Evolutionary conservation across 2,113 vertebrate genomes (phyloP).

Genomic region (Casuarius casuarius): DNA sequence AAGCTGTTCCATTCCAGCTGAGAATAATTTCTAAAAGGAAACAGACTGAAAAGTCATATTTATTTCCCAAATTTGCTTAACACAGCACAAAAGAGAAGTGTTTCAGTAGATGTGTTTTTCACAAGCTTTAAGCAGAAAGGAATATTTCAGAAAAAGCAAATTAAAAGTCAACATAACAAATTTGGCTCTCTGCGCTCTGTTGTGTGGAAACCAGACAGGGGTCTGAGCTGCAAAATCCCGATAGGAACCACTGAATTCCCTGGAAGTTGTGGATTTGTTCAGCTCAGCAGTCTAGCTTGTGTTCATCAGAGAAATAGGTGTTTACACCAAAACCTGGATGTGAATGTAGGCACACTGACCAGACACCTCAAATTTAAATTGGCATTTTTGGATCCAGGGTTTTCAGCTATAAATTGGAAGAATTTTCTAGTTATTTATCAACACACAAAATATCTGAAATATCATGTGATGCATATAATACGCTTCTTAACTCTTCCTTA

Average conservation of each 20-base stretch:
- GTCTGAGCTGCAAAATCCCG: background rate
- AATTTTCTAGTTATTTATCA: background rate
- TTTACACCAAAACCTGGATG: background rate
- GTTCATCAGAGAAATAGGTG: background rate
- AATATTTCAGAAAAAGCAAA: background rate
- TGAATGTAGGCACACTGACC: rapidly evolving
- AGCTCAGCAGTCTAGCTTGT: background rate
- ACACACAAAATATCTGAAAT: too few relatives aligned
- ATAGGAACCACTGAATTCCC: background rate
- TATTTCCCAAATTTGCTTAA: background rate
- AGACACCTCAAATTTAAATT: background rate
- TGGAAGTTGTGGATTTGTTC: background rate
- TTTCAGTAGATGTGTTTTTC: background rate
- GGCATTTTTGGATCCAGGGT: background rate
- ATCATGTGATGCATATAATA: too few relatives aligned
- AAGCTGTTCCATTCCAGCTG: background rate
- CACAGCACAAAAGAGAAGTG: background rate
- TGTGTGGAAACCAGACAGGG: background rate
- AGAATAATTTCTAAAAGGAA: background rate
- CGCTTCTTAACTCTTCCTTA: background rate
- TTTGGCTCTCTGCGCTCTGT: background rate
- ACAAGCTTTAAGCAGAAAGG: background rate
- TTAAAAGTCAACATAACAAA: background rate
- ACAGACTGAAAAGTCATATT: background rate
- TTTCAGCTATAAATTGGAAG: background rate